Evolutionary conservation across 2,113 vertebrate genomes (phyloP), one percentile per base, ranked within the genome.

Genomic region (Mellivora capensis): DNA sequence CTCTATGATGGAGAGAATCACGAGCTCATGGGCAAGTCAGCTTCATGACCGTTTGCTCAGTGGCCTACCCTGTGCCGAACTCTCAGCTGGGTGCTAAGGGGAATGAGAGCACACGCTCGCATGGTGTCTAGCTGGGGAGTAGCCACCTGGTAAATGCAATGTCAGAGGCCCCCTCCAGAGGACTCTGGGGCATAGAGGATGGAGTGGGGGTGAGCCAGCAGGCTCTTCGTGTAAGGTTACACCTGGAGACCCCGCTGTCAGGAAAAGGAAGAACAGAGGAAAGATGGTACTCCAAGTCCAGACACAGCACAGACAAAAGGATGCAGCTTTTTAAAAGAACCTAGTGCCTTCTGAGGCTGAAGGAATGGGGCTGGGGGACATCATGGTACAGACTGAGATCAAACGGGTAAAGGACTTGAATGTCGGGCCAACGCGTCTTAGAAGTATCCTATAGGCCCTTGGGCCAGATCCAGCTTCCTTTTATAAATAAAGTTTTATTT

Each of bases 401-500:
- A 93, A 95, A 90, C 18, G 27, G 34, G 27, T 76, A 76, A 61
- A 84, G 23, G 27, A n/a, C n/a, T 71, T 85, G 12, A 64, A 49
- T 47, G 39, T 85, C 31, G 57, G 31, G 54, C 54, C 42, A 83
- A 74, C 3, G 2, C 9, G 54, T 37, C 77, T 21, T 29, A 87
- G 79, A 31, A 57, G 13, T 72, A 57, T 17, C 39, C 44, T 29
- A 0, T 4, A 86, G 31, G 64, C 52, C 44, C 18, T 15, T 27
- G 42, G 21, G 42, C 23, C 62, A 71, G 74, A 76, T 31, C 49
- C 31, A 92, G 44, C 31, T 17, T 71, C 47, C 34, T 42, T 88
- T 61, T 83, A 15, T 74, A 49, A 86, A 59, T 52, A 93, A 91
- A 97, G 42, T 67, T 97, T 95, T 93, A 85, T 17, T 64, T 79